These are phyloP conservation scores for cattle (Bos taurus) DNA, from an alignment of 2,113 vertebrate genomes.

Conservation along the genomic window DNA sequence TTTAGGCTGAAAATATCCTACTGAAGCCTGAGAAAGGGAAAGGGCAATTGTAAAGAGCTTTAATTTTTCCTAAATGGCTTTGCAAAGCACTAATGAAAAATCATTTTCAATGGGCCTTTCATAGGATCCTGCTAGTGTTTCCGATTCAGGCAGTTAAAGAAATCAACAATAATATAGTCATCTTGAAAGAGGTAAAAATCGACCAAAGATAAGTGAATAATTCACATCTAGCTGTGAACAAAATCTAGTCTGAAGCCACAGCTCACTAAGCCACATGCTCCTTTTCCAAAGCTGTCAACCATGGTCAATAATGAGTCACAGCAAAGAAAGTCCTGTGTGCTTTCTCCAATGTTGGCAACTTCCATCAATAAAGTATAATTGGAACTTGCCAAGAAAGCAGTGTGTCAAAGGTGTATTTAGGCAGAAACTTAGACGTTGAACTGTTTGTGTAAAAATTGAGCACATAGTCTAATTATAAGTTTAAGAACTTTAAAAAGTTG, in stretches of 20 bases:
- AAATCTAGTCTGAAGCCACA: constrained; percentile 35
- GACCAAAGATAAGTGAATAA: constrained; percentile 50
- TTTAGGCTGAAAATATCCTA: not conserved
- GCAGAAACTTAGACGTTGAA: constrained; percentile 36
- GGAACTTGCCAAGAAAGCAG: constrained; percentile 50
- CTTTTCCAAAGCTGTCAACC: constrained; percentile 35
- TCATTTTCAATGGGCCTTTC: constrained; percentile 17
- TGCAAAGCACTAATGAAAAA: constrained; percentile 60
- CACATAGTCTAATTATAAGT: constrained; percentile 62
- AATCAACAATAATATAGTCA: constrained; percentile 49
- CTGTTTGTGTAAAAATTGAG: constrained; percentile 48
- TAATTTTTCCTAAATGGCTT: constrained; percentile 50
- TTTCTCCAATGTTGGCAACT: constrained; percentile 49
- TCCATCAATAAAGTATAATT: constrained; percentile 61
- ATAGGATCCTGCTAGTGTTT: constrained; percentile 44
- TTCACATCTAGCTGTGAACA: constrained; percentile 54
- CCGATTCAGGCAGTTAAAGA: constrained; percentile 48
- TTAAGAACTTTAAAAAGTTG: constrained; percentile 59
- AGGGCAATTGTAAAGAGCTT: constrained; percentile 35
- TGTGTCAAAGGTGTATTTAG: constrained; percentile 54
- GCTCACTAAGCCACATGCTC: not conserved
- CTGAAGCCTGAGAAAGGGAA: constrained; percentile 32
- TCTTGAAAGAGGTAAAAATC: constrained; percentile 55
- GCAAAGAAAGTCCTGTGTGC: not conserved
- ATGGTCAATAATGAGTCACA: constrained; percentile 49